phyloP scores from a whole-genome alignment of 2,113 vertebrate genomes.

The Willisornis vidua region DNA sequence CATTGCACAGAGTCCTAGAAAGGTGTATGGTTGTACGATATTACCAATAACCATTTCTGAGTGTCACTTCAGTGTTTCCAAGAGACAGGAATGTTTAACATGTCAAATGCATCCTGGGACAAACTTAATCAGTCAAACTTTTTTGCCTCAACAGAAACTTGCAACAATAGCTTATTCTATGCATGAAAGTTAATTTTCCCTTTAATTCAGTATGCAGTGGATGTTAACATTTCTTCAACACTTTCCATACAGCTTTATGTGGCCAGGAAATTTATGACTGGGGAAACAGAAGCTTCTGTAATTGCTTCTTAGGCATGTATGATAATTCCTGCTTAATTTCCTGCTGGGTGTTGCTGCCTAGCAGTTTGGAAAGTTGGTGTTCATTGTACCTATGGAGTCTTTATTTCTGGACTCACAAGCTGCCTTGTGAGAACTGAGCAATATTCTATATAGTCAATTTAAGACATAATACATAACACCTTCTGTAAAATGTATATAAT shows the following conservation, averaged over 20 bases:
- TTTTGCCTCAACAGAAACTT: not conserved
- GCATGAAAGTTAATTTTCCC: not conserved
- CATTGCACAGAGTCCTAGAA: not conserved
- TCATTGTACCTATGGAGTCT: not conserved
- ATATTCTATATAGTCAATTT: not conserved
- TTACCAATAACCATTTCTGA: not conserved
- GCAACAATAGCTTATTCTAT: not conserved
- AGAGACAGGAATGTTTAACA: not conserved
- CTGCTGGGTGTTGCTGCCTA: conserved; percentile 11
- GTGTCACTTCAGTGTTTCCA: not conserved
- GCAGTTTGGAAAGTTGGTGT: not conserved
- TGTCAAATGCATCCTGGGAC: not conserved
- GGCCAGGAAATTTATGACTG: not conserved
- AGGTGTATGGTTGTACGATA: not conserved
- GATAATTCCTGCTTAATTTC: conserved; percentile 48
- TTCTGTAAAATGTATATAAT: not conserved
- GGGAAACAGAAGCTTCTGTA: conserved; percentile 47
- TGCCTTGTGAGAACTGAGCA: not conserved
- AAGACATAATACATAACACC: not conserved
- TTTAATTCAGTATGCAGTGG: not conserved
- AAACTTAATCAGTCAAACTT: not conserved
- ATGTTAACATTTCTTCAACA: not conserved
- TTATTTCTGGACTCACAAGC: not conserved
- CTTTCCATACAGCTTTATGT: not conserved
- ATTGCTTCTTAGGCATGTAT: conserved; percentile 4